Conservation (phyloP, 35 echinoderm and acorn worm genomes). For the Hemicentrotus pulcherrimus region DNA sequence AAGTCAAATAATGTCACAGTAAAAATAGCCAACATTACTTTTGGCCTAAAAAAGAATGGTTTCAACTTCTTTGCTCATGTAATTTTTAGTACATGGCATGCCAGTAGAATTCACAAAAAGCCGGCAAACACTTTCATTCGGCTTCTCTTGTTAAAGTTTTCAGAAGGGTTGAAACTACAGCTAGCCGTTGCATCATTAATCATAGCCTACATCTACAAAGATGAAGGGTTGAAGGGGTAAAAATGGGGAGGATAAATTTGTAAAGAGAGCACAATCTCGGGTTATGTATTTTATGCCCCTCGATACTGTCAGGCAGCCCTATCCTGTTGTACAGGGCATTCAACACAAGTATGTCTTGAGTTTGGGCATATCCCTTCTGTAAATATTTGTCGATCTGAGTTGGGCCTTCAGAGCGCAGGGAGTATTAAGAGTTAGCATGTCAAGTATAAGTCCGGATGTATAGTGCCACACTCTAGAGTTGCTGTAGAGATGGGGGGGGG, state of each 20-base stretch:
- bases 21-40: neutral
- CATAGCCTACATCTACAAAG: too few relatives aligned
- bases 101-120: too few relatives aligned
- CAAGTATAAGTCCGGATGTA: constrained; percentile 46
- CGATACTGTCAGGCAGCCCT: neutral
- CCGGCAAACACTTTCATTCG: too few relatives aligned
- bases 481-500: neutral
- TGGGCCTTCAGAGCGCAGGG: neutral
- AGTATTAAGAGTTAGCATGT: constrained; percentile 38
- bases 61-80: too few relatives aligned
- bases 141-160: too few relatives aligned
- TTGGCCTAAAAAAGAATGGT: too few relatives aligned
- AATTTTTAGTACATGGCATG: too few relatives aligned
- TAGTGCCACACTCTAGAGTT: constrained; percentile 21
- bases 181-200: too few relatives aligned
- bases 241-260: neutral
- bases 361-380: constrained; percentile 38
- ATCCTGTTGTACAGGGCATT: neutral
- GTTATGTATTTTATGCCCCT: neutral
- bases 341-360: constrained; percentile 13
- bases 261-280: neutral
- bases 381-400: constrained; percentile 29
- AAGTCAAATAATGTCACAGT: neutral
- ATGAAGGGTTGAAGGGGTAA: too few relatives aligned
- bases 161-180: too few relatives aligned